phyloP scores from a whole-genome alignment of 2,888 invertebrate species.

The Metellina segmentata region DNA sequence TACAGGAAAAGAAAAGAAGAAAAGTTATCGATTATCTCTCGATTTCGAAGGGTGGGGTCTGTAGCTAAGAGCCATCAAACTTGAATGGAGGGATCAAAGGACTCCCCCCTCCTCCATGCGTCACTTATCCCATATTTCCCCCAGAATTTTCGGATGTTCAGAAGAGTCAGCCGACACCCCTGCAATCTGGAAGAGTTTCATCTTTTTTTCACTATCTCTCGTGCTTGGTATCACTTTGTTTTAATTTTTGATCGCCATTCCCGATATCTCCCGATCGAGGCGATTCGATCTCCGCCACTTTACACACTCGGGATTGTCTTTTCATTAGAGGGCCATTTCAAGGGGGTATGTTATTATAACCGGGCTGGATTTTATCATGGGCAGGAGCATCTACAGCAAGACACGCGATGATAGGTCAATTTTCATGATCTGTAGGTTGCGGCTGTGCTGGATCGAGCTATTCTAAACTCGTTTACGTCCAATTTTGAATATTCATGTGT shows the following conservation, averaged over 20 bases:
- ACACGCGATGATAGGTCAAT: too few relatives aligned
- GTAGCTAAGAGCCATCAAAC: constrained; percentile 46
- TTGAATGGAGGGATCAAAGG: constrained; percentile 61
- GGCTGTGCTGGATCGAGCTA: too few relatives aligned
- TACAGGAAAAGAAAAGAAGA: constrained; percentile 25
- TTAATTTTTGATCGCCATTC: constrained; percentile 54
- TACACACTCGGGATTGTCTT: background rate
- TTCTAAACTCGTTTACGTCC: too few relatives aligned
- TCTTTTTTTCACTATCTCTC: background rate
- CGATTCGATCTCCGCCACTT: too few relatives aligned
- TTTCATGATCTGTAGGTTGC: too few relatives aligned
- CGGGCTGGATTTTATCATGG: too few relatives aligned
- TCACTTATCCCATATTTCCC: constrained; percentile 56
- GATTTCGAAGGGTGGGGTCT: constrained; percentile 69
- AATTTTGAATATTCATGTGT: too few relatives aligned
- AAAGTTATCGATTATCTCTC: constrained; percentile 64
- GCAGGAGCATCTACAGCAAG: too few relatives aligned
- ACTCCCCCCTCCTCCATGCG: constrained; percentile 3
- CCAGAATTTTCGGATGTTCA: constrained; percentile 21
- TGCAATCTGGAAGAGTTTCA: constrained; percentile 25
- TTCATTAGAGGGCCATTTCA: background rate
- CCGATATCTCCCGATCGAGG: background rate
- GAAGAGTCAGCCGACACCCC: constrained; percentile 46
- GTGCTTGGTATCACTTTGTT: constrained; percentile 17
- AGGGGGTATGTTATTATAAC: background rate